These are phyloP conservation scores for Drosophila trichaetosa DNA, from an alignment of 2,888 invertebrate species.

Conservation along the genomic window DNA sequence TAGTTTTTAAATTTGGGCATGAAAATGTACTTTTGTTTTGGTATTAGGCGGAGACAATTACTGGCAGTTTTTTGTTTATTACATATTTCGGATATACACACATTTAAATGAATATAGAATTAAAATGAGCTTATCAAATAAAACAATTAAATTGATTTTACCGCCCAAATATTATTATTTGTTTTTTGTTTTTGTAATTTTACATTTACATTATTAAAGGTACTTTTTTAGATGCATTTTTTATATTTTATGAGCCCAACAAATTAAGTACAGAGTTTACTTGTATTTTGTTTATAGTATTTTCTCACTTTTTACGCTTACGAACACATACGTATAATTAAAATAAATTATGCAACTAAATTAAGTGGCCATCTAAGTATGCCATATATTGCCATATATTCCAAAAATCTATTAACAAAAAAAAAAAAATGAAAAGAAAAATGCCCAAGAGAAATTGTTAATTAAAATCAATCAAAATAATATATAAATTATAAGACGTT, in stretches of 20 bases:
- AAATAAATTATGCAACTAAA: conserved; percentile 52
- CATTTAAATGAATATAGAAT: conserved; percentile 29
- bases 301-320: conserved; percentile 48
- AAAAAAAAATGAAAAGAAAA: not conserved
- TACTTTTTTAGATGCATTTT: conserved; percentile 29
- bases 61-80: conserved; percentile 73
- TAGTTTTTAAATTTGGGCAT: conserved; percentile 41
- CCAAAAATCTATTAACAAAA: conserved; percentile 10
- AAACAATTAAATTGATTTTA: conserved; percentile 48
- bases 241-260: conserved; percentile 33
- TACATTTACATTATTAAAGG: conserved; percentile 33
- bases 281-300: conserved; percentile 13
- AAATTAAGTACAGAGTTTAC: conserved; percentile 29
- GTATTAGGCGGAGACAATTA: conserved; percentile 74
- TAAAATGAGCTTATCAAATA: conserved; percentile 41
- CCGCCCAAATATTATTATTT: conserved; percentile 44
- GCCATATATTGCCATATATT: conserved; percentile 13
- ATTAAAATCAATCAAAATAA: conserved; percentile 5
- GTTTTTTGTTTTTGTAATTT: conserved; percentile 8
- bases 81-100: conserved; percentile 31
- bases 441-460: conserved; percentile 19
- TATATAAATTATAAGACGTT: conserved; percentile 5
- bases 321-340: conserved; percentile 51
- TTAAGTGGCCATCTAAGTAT: conserved; percentile 23
- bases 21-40: conserved; percentile 22